Evolutionary conservation across 2,113 vertebrate genomes (phyloP), one percentile per base, ranked within the genome.

Genomic region (Melanostigma gelatinosum): DNA sequence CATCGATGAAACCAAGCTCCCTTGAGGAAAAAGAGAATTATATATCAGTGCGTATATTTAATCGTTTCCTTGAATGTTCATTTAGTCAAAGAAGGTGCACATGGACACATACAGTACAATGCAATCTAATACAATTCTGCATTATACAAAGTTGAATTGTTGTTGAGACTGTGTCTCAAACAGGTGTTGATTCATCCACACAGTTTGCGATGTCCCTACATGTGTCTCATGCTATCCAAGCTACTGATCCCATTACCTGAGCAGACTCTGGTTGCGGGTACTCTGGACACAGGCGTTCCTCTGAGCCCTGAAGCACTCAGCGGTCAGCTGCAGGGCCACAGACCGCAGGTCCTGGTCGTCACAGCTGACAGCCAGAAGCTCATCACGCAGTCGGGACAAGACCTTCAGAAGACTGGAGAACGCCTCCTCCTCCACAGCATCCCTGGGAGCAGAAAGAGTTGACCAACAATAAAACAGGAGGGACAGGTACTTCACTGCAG

Each of bases 271-370:
- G 90, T 98, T 99, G 67, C 82, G 93, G 44, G 87, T 50, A 85
- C 96, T 98, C 79, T 97, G 94, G 0, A 97, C 95, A 11, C 98
- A 98, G 1, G 97, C 94, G 44, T 99, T 99, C 76, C 98, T 95
- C 46, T 96, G 95, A n/a, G 96, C 97, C 57, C 98, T 91, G 94
- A 99, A 99, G 88, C 98, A 97, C 60, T 99, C 97, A 0, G 97
- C 94, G 0, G 86, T 70, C 1, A 99, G 38, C 92, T 76, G 80
- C 57, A 82, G 29, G 4, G 67, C 1, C 0, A 58, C 40, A 12
- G 82, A 50, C 63, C 77, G 77, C 27, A 60, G 48, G 4, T 84
- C 89, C 18, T 60, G 54, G 4, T 27, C 58, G 11, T 80, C 75
- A 9, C 29, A 44, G 38, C 9, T 36, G 16, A 84, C 72, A 12